Base-by-base conservation (phyloP, 1,140 invertebrate species). In the Leptoteleia sp. region DNA sequence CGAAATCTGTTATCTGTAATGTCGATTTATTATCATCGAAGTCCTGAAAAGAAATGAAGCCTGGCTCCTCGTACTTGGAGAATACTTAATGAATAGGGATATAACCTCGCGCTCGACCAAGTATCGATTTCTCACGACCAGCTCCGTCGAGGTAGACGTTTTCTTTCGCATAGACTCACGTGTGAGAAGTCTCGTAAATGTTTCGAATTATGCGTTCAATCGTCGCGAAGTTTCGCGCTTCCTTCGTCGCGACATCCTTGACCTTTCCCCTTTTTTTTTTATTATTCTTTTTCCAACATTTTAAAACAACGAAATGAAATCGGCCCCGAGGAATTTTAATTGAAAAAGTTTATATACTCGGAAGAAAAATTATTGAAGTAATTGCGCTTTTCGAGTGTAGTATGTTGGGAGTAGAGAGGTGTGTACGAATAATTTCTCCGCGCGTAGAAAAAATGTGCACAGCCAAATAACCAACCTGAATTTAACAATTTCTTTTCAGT, bases 1-100 rank as follows among this genome's bases (percentile, higher is more conserved):
- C 19, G 13, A 61, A 45, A 73, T 55, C 33, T 48, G 31, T 48
- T 55, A 55, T 73, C 57, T 43, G 8, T 54, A 64, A 64, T 35
- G 48, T 55, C 13, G 12, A 73, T 73, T 57, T 73, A 73, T 73
- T 64, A 47, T 64, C 50, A 73, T 54, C 25, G 12, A 52, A 38
- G 19, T 57, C 16, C 22, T 64, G 50, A 55, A 64, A 55, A 48
- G 38, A 42, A 45, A 48, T 13, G 42, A 57, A 73, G 33, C 40
- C 38, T 50, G n/a, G 37, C 19, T 47, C 16, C 38, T 72, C 17
- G 42, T 62, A 29, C 43, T 55, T 57, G 29, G 35, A 64, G 59
- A 73, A 64, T 73, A 48, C 48, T 57, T 64, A 57, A 73, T 73
- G 50, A 73, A 73, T 48, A 47, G 70, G 50, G 33, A 64, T 64